Evolutionary conservation across 2,797 vertebrate genomes (phyloP).

Genomic region (Trachurus trachurus): DNA sequence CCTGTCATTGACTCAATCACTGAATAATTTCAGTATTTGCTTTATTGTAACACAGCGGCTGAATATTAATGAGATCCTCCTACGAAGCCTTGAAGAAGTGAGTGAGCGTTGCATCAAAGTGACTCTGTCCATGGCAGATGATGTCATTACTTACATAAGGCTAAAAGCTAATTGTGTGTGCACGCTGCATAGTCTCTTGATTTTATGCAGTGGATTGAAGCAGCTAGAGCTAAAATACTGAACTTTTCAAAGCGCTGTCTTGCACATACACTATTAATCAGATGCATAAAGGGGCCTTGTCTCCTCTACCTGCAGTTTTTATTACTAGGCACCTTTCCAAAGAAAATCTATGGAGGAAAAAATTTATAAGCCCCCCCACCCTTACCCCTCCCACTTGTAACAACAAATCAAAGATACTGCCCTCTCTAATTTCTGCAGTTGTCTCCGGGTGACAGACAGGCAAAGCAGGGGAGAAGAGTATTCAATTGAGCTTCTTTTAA

Average conservation of each 20-base stretch:
- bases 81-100: background rate
- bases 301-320: constrained; percentile 24
- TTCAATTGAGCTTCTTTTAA: constrained; percentile 33
- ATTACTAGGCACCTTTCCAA: constrained; percentile 43
- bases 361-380: constrained; percentile 27
- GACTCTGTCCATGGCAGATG: background rate
- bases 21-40: background rate
- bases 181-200: constrained; percentile 25
- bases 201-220: constrained; percentile 25
- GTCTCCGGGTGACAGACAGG: constrained; percentile 34
- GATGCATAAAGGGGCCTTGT: constrained; percentile 33
- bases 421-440: constrained; percentile 11
- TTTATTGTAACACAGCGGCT: background rate
- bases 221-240: constrained; percentile 30
- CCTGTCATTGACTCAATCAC: background rate
- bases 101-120: constrained; percentile 12
- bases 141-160: background rate
- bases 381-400: constrained; percentile 1
- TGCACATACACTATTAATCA: constrained; percentile 44
- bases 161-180: constrained; percentile 19
- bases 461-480: background rate
- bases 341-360: constrained; percentile 23
- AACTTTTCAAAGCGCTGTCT: constrained; percentile 42
- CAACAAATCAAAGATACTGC: constrained; percentile 56
- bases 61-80: background rate